Conservation (phyloP, 2,113 vertebrate genomes). For the Polypterus senegalus region DNA sequence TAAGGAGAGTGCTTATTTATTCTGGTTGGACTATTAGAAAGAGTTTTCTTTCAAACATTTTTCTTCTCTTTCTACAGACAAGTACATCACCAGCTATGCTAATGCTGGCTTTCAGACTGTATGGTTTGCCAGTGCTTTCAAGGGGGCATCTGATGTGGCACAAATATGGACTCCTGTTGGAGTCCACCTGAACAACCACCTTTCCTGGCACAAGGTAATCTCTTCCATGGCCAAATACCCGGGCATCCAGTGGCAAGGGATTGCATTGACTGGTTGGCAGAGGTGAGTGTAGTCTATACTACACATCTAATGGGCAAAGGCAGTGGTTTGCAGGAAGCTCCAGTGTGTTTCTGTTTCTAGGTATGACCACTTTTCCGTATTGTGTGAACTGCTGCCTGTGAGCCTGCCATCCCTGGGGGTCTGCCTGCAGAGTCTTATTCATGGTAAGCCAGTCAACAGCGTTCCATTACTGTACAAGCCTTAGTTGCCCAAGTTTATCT, state of each 20-base stretch:
- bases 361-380: constrained; percentile 52
- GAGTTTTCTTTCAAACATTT: neutral
- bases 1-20: constrained; percentile 4
- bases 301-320: neutral
- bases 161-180: constrained; percentile 47
- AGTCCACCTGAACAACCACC: constrained; percentile 52
- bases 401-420: constrained; percentile 51
- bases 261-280: constrained; percentile 60
- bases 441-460: constrained; percentile 37
- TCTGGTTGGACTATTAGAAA: neutral
- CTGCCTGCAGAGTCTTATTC: constrained; percentile 40
- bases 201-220: constrained; percentile 51
- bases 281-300: constrained; percentile 31
- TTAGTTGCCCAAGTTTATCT: neutral
- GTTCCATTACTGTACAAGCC: neutral
- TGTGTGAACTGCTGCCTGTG: constrained; percentile 58
- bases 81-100: constrained; percentile 38
- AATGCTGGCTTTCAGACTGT: constrained; percentile 40
- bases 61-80: constrained; percentile 25
- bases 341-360: constrained; percentile 18
- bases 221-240: constrained; percentile 30
- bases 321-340: neutral
- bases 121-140: constrained; percentile 66
- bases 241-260: constrained; percentile 37
- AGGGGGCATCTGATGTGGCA: constrained; percentile 40